Evolutionary conservation across 1,140 invertebrate species (phyloP), one percentile per base, ranked within the genome.

Genomic region (Ceratosolen fusciceps): DNA sequence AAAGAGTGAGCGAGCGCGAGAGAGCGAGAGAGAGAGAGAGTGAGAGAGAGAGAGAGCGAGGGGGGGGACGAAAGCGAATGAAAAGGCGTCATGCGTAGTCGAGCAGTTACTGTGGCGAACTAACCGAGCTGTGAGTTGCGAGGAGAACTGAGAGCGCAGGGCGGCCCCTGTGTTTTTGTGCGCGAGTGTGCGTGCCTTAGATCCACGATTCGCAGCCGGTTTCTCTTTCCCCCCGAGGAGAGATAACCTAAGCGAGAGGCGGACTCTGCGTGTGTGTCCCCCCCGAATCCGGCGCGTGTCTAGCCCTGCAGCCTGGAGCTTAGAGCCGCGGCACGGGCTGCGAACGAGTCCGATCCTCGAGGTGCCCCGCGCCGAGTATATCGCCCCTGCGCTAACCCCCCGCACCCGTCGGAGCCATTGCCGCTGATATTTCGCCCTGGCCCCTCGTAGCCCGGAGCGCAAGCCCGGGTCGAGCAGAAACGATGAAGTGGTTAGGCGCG

Each of bases 401-500:
- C 52, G 71, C 71, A 19, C n/a, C 52, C 21, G 39, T 43, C 47
- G 47, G 47, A 31, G 31, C 29, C 49, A 49, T 56, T 24, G 37
- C 60, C 74, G 37, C 49, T 37, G 34, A 34, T 76, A 54, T 52
- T 70, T 58, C 65, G 65, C 65, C 75, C 65, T 77, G 62, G 75
- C 49, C 65, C n/a, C 49, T 31, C 16, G n/a, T 54, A 26, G 31
- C 47, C 68, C 68, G 26, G 68, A 52, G 62, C 43, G 29, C 39
- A 43, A 52, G 60, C 43, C 74, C 60, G 26, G 56, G 58, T 49
- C 43, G 74, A 83, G 77, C 82, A 85, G 39, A 77, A 83, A 84
- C 74, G 84, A 90, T 90, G 89, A 90, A 90, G 89, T 90, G 89
- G 89, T 85, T 90, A 81, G 86, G 85, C 83, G 86, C 89, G 83